Evolutionary conservation across 2,888 invertebrate species (phyloP).

Genomic region (Eristalis arbustorum): DNA sequence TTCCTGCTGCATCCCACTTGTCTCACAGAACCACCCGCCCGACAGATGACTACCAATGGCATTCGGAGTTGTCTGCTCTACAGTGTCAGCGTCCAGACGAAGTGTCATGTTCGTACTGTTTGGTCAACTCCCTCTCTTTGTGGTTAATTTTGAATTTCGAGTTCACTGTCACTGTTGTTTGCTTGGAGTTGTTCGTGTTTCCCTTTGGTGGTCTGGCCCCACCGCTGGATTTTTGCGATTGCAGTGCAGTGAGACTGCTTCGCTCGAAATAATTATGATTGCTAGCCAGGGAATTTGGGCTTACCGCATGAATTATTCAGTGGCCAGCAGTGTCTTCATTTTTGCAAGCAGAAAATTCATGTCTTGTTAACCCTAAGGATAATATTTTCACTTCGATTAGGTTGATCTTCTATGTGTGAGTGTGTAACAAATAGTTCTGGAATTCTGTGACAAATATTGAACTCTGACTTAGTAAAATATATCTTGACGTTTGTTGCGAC

Average conservation of each 20-base stretch:
- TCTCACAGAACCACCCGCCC: background rate
- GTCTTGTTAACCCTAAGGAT: too few species aligned
- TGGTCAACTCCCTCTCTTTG: background rate
- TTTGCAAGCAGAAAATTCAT: too few species aligned
- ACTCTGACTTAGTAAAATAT: too few species aligned
- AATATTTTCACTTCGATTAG: too few species aligned
- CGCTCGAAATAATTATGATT: background rate
- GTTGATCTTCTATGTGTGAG: too few species aligned
- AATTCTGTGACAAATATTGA: too few species aligned
- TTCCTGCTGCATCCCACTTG: background rate
- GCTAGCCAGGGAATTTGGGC: background rate
- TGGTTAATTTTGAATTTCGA: conserved; percentile 7
- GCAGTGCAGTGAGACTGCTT: background rate
- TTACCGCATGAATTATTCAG: background rate
- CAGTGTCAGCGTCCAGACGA: background rate
- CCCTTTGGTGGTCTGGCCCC: too few species aligned
- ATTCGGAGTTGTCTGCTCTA: background rate
- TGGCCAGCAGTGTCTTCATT: background rate
- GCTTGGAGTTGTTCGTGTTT: background rate
- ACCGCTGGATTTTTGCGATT: too few species aligned
- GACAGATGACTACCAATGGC: too few species aligned
- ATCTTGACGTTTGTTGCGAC: too few species aligned
- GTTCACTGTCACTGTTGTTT: conserved; percentile 2
- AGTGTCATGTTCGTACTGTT: background rate
- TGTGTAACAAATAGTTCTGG: too few species aligned